Conservation (phyloP, 2,797 vertebrate species). For the Xiphophorus birchmanni region DNA sequence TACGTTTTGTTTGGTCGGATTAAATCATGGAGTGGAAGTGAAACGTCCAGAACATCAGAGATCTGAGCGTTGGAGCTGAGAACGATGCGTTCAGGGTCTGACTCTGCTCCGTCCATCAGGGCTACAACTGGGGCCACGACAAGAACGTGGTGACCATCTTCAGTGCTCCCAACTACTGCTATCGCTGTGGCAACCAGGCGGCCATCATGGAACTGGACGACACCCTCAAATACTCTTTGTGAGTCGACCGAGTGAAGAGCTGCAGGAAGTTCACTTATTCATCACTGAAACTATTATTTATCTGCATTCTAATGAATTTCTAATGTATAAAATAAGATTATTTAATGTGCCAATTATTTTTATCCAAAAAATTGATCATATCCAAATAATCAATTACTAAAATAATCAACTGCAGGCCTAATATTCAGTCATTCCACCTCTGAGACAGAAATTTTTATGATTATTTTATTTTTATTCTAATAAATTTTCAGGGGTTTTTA, state of each 20-base stretch:
- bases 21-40: too few relatives aligned
- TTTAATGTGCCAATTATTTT: too few relatives aligned
- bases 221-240: conserved; percentile 98
- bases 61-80: too few relatives aligned
- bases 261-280: too few relatives aligned
- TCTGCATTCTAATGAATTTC: too few relatives aligned
- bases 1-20: too few relatives aligned
- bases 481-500: background rate
- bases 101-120: conserved; percentile 69
- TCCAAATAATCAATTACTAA: too few relatives aligned
- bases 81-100: background rate
- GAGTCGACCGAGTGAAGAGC: conserved; percentile 70
- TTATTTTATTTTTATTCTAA: background rate
- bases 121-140: conserved; percentile 97
- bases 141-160: conserved; percentile 97
- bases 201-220: conserved; percentile 98
- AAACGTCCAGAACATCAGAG: too few relatives aligned
- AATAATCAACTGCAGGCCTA: background rate
- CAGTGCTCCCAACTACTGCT: conserved; percentile 97
- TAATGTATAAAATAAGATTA: too few relatives aligned
- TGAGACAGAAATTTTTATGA: background rate
- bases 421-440: background rate
- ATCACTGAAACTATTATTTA: too few relatives aligned
- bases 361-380: too few relatives aligned
- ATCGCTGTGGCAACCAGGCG: conserved; percentile 96